phyloP scores from a whole-genome alignment of 2,797 vertebrate genomes.

The Falco naumanni region DNA sequence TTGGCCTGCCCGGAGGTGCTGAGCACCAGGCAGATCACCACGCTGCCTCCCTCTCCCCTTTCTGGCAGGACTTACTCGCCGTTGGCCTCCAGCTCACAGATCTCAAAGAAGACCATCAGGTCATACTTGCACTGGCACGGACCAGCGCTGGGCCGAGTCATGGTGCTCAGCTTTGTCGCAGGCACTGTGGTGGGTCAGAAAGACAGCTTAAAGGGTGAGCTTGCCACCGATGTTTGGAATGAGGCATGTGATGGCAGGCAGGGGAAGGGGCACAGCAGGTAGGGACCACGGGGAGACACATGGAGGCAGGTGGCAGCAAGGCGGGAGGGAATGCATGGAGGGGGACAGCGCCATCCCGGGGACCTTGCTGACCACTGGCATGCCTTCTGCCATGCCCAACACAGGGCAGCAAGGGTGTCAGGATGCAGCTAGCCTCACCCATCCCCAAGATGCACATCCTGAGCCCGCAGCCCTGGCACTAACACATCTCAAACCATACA shows the following conservation, averaged over 20 bases:
- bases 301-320: not conserved
- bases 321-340: not conserved
- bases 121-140: slow-evolving; percentile 96
- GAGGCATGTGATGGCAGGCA: not conserved
- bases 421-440: not conserved
- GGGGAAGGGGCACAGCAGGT: not conserved
- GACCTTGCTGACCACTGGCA: accelerated
- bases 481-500: not conserved
- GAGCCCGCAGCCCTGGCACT: not conserved
- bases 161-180: slow-evolving; percentile 92
- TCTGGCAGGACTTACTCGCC: slow-evolving; percentile 89
- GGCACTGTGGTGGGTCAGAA: slow-evolving; percentile 81
- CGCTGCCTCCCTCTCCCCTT: not conserved
- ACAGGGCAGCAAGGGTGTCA: accelerated
- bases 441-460: not conserved
- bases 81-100: slow-evolving; percentile 96
- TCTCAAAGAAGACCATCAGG: slow-evolving; percentile 97
- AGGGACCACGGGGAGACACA: not conserved
- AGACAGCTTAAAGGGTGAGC: not conserved
- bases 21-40: not conserved
- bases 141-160: slow-evolving; percentile 87
- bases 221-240: not conserved
- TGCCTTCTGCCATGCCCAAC: not conserved
- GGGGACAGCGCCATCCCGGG: not conserved
- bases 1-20: not conserved